Evolutionary conservation across 2,888 invertebrate species (phyloP).

Genomic region (Lottia gigantea): DNA sequence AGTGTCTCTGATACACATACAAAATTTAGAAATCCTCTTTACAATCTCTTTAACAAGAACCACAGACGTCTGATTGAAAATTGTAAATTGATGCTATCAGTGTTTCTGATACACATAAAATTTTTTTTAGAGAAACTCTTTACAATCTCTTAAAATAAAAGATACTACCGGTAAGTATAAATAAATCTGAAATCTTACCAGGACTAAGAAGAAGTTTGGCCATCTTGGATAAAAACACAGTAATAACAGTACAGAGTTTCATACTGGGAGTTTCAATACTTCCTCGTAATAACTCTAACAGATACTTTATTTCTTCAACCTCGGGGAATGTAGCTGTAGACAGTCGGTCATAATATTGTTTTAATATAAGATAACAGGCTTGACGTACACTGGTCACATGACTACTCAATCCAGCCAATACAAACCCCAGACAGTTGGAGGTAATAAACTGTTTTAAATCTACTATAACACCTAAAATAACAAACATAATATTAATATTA

Average conservation of each 20-base stretch:
- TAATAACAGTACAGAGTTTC: conserved; percentile 74
- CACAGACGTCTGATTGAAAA: too few relatives aligned
- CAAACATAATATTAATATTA: neutral
- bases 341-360: conserved; percentile 80
- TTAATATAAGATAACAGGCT: conserved; percentile 80
- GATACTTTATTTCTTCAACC: conserved; percentile 78
- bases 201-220: conserved; percentile 81
- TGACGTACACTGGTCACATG: conserved; percentile 76
- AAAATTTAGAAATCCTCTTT: too few relatives aligned
- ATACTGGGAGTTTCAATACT: conserved; percentile 72
- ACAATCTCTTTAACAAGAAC: too few relatives aligned
- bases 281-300: conserved; percentile 77
- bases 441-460: conserved; percentile 79
- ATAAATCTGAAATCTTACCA: conserved; percentile 35
- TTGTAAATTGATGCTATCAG: too few relatives aligned
- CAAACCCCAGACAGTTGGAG: conserved; percentile 78
- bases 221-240: conserved; percentile 79
- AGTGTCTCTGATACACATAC: too few relatives aligned
- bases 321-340: conserved; percentile 72
- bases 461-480: conserved; percentile 75
- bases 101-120: too few relatives aligned
- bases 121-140: too few relatives aligned
- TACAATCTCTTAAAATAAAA: too few relatives aligned
- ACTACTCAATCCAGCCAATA: conserved; percentile 79
- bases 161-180: too few relatives aligned